These are phyloP conservation scores for Drosophila mayri DNA, from an alignment of 1,140 invertebrate species.

Conservation along the genomic window DNA sequence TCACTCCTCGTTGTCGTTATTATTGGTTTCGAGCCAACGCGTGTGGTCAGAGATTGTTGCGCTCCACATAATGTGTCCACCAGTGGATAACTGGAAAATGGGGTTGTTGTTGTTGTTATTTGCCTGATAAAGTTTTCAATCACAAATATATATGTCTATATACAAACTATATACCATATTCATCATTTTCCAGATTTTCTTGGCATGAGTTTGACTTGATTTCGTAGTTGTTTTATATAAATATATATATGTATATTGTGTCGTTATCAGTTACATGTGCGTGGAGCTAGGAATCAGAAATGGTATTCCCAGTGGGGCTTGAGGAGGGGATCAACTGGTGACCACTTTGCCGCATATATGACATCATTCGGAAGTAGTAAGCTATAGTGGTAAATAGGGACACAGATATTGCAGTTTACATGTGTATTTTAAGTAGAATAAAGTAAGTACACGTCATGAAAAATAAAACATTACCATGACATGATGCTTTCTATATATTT, in stretches of 20 bases:
- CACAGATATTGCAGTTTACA: too few relatives aligned
- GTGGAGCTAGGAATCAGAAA: slow-evolving; percentile 18
- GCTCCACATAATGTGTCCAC: slow-evolving; percentile 33
- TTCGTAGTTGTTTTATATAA: not conserved
- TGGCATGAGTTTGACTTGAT: slow-evolving; percentile 15
- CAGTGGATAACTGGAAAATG: slow-evolving; percentile 41
- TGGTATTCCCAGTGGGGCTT: not conserved
- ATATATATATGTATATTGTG: not conserved
- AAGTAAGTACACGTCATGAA: not conserved
- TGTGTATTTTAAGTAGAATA: not conserved
- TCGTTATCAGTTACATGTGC: slow-evolving; percentile 45
- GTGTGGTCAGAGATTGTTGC: slow-evolving; percentile 6
- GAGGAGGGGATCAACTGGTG: slow-evolving; percentile 3
- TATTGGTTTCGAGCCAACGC: slow-evolving; percentile 2
- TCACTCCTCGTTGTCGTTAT: slow-evolving; percentile 26
- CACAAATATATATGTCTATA: not conserved
- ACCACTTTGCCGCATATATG: slow-evolving; percentile 9
- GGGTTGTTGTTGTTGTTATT: slow-evolving; percentile 11
- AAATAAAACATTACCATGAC: not conserved
- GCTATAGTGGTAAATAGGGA: slow-evolving; percentile 1
- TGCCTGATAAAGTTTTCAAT: slow-evolving; percentile 41
- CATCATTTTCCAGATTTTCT: slow-evolving; percentile 16
- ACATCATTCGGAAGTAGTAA: slow-evolving; percentile 42
- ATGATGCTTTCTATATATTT: not conserved
- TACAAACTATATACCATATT: slow-evolving; percentile 4